Percentiles rank a stretch among this genome's conserved stretches.
These are phyloP conservation scores for Cryptomyrus ogoouensis DNA, from an alignment of 2,113 vertebrate genomes.

Conservation along the genomic window DNA sequence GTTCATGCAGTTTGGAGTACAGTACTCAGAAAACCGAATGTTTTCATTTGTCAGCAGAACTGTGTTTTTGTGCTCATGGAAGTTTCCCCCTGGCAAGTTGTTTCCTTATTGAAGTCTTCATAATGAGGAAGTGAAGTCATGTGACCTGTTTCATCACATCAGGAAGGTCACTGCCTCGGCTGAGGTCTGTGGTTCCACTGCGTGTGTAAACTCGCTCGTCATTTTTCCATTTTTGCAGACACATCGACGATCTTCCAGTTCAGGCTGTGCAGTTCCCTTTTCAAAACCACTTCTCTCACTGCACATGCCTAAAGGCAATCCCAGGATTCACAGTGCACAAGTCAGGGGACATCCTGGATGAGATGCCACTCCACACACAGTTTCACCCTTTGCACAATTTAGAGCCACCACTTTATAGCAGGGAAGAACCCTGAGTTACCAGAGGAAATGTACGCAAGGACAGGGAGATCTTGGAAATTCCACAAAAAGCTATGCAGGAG, in stretches of 20 bases:
- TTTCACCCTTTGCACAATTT: not conserved
- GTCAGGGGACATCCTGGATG: not conserved
- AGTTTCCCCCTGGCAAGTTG: not conserved
- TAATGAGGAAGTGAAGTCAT: not conserved
- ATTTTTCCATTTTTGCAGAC: not conserved
- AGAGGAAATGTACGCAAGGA: not conserved
- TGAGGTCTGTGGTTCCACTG: not conserved
- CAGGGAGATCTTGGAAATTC: not conserved
- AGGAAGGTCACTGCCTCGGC: not conserved
- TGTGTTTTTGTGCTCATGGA: not conserved
- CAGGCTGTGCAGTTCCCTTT: not conserved
- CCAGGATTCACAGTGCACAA: not conserved
- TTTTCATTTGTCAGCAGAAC: conserved; percentile 12
- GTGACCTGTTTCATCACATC: not conserved
- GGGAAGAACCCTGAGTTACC: not conserved
- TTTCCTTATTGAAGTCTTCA: not conserved
- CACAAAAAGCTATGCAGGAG: not conserved
- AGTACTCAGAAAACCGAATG: not conserved
- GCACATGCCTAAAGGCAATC: not conserved
- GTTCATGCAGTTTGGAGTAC: conserved; percentile 11
- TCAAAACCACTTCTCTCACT: not conserved
- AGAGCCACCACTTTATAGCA: not conserved
- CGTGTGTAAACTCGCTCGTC: not conserved
- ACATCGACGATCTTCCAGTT: not conserved
- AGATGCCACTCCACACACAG: not conserved